phyloP scores from a whole-genome alignment of 1,140 invertebrate species.

The Leptinotarsa texana region DNA sequence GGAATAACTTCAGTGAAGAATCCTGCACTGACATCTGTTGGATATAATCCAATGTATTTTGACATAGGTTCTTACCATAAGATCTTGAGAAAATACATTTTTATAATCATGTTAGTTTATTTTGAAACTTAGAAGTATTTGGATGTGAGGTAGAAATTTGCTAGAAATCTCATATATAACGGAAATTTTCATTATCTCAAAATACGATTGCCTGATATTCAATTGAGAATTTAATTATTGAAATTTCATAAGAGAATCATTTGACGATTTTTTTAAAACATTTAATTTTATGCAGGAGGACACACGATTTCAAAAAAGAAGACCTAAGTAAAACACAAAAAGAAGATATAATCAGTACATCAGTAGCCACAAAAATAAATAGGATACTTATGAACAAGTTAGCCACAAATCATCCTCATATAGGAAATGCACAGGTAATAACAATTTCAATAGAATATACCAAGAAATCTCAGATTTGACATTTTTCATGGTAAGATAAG shows the following conservation, averaged over 20 bases:
- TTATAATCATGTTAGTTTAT: no score
- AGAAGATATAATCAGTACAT: constrained; percentile 57
- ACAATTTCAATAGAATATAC: background rate
- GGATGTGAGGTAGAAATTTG: background rate
- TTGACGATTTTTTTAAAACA: constrained; percentile 7
- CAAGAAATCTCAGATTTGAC: no score
- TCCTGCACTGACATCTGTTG: no score
- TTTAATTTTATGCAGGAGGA: constrained; percentile 33
- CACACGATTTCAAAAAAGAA: constrained; percentile 38
- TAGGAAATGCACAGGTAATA: constrained; percentile 65
- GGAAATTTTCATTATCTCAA: no score
- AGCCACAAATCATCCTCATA: constrained; percentile 61
- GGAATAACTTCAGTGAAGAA: no score
- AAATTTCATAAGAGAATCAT: background rate
- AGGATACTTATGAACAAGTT: constrained; percentile 66
- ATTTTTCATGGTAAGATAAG: no score
- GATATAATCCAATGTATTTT: no score
- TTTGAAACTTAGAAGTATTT: background rate
- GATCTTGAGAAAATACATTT: no score
- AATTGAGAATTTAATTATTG: no score
- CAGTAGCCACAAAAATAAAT: constrained; percentile 70
- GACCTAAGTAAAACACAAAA: constrained; percentile 43
- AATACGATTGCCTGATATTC: no score
- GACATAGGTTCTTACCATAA: no score
- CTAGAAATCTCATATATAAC: background rate